A percentile compares a stretch with the other conserved stretches of the same genome.
Conservation (phyloP, 2,113 vertebrate genomes). For the Nycticorax nycticorax region DNA sequence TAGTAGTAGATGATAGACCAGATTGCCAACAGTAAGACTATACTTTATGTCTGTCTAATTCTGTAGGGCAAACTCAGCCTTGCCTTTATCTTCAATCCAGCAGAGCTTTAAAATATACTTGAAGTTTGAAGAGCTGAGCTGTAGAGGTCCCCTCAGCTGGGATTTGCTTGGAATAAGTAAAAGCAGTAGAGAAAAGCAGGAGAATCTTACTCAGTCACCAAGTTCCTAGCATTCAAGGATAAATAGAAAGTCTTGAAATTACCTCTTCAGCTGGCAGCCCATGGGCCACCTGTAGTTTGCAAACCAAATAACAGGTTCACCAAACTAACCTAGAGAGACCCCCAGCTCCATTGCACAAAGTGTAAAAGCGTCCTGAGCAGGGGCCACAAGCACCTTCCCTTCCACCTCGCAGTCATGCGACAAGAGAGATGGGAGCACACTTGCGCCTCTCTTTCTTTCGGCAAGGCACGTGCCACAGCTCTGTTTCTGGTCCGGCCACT, state of each 20-base stretch:
- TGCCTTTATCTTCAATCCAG: neutral
- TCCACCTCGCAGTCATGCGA: neutral
- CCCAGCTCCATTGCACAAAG: neutral
- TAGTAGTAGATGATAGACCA: neutral
- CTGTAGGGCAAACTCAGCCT: neutral
- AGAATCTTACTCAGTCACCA: neutral
- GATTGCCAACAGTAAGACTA: neutral
- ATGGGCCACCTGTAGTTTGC: neutral
- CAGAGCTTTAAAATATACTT: neutral
- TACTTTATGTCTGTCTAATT: neutral
- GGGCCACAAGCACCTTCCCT: neutral
- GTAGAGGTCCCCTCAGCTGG: neutral
- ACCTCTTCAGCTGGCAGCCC: neutral
- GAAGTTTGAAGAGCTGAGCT: neutral
- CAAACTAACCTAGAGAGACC: neutral
- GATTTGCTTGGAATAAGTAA: neutral
- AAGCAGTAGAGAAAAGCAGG: neutral
- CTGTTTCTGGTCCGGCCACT: neutral
- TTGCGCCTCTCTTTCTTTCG: neutral
- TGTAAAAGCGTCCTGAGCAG: neutral
- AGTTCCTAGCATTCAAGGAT: neutral
- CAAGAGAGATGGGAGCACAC: neutral
- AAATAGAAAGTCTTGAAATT: neutral
- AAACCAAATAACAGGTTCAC: neutral
- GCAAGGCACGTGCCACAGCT: rapidly evolving